Base-by-base conservation (phyloP, 2,797 vertebrate genomes). In the Phrynocephalus vlangalii region DNA sequence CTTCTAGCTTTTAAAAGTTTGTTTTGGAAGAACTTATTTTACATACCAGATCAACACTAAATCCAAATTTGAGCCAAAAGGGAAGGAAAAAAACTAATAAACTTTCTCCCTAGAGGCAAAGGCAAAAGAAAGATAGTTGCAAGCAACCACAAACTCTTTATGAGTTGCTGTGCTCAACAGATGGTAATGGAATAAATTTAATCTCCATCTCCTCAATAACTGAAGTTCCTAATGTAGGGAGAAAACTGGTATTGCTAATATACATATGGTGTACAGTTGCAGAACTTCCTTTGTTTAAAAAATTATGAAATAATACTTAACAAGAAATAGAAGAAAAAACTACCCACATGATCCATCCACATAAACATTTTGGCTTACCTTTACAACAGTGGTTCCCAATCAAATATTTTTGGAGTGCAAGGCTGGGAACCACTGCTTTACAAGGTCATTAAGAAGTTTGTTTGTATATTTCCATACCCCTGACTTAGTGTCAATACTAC, bases 101-200 rank as follows among this genome's bases (percentile, higher is more conserved):
- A 88, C 48, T 84, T 68, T 50, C 22, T 56, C 76, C 38, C 67
- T 72, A 70, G 44, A 68, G 3, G 30, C 48, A 91, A 82, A 90
- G 26, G 50, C 20, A 85, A 86, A 76, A 88, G 28, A 33, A 33
- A 48, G 15, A 66, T 26, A 2, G 0, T 68, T 70, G 52, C 86
- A 72, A 48, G 71, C 63, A 66, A 72, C 7, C 52, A 68, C 26
- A 89, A 72, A 3, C 3, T 30, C 30, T 33, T 13, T 56, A 6
- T 6, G 56, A 73, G 9, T 60, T 67, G 67, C 33, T 83, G 24
- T 33, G 56, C 60, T 50, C 81, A 87, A 88, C 2, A 26, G 71
- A 6, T 38, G 10, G 3, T 75, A 86, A 84, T 84, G 33, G 33
- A 52, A 85, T 56, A 20, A 2, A 16, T 89, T 90, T n/a, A 48